These are phyloP conservation scores for Pelvicachromis taeniatus DNA, from an alignment of 2,113 vertebrate species.

Conservation along the genomic window DNA sequence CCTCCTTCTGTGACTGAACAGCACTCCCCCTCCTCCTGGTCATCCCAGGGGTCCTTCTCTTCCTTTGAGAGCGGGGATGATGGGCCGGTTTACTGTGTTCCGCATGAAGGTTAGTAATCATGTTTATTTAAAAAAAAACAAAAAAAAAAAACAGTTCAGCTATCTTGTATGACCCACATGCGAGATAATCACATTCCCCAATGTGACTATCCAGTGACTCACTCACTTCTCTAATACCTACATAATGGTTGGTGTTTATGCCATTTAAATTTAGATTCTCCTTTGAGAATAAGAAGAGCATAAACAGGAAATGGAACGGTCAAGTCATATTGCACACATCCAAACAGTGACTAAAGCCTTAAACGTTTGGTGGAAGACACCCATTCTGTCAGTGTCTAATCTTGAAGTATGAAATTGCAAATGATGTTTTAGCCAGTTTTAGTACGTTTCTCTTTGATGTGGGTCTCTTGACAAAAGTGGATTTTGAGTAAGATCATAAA, in stretches of 20 bases:
- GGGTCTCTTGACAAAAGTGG: background rate
- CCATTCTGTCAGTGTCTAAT: constrained; percentile 22
- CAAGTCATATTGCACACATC: constrained; percentile 49
- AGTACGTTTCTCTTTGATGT: background rate
- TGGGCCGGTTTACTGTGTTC: constrained; percentile 91
- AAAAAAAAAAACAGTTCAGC: constrained; percentile 30
- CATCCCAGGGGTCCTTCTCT: constrained; percentile 93
- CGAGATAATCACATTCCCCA: background rate
- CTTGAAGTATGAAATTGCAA: background rate
- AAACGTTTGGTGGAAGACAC: constrained; percentile 29
- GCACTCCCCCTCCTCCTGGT: constrained; percentile 93
- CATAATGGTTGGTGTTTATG: constrained; percentile 26
- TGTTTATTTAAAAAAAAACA: too few relatives aligned
- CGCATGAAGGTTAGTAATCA: constrained; percentile 85
- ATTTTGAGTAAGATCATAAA: background rate
- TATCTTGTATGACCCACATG: constrained; percentile 24
- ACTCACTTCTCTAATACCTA: constrained; percentile 43
- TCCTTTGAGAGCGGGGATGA: constrained; percentile 95
- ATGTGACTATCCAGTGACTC: constrained; percentile 4
- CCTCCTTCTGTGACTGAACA: constrained; percentile 88
- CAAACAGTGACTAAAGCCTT: constrained; percentile 61
- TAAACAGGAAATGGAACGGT: constrained; percentile 71
- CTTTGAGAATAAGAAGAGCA: constrained; percentile 16
- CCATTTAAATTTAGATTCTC: constrained; percentile 32
- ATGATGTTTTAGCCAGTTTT: background rate